These are phyloP conservation scores for Petrocephalus microphthalmus DNA, from an alignment of 2,113 vertebrate species.

Conservation along the genomic window DNA sequence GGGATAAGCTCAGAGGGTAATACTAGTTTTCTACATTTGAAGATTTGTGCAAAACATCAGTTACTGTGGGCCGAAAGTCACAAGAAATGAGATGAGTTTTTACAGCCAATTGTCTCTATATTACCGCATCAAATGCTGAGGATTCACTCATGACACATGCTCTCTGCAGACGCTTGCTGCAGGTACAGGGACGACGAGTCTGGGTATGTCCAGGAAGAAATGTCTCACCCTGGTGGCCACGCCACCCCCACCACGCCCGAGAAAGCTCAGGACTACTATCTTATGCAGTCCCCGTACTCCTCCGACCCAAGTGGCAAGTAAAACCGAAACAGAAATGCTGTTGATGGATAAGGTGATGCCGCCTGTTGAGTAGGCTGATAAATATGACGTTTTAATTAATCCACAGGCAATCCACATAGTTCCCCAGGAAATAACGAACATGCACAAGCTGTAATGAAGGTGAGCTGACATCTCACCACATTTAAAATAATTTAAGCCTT, in stretches of 20 bases:
- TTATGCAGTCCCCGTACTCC: conserved; percentile 8
- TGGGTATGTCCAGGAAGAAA: not conserved
- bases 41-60: not conserved
- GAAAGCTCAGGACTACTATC: conserved; percentile 10
- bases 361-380: not conserved
- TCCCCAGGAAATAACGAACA: conserved; percentile 51
- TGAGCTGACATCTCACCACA: not conserved
- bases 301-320: conserved; percentile 20
- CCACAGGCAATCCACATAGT: conserved; percentile 45
- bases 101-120: not conserved
- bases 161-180: conserved; percentile 32
- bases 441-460: conserved; percentile 52
- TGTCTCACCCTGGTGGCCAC: conserved; percentile 15
- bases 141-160: not conserved
- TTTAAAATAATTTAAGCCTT: not conserved
- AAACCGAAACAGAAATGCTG: not conserved
- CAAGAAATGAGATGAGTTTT: not conserved
- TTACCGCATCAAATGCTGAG: not conserved
- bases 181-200: conserved; percentile 21
- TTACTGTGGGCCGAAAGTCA: not conserved
- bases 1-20: not conserved
- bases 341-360: not conserved
- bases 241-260: conserved; percentile 13
- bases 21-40: not conserved
- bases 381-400: not conserved